Evolutionary conservation across 2,797 vertebrate species (phyloP).

Genomic region (Hoplostethus mediterraneus): DNA sequence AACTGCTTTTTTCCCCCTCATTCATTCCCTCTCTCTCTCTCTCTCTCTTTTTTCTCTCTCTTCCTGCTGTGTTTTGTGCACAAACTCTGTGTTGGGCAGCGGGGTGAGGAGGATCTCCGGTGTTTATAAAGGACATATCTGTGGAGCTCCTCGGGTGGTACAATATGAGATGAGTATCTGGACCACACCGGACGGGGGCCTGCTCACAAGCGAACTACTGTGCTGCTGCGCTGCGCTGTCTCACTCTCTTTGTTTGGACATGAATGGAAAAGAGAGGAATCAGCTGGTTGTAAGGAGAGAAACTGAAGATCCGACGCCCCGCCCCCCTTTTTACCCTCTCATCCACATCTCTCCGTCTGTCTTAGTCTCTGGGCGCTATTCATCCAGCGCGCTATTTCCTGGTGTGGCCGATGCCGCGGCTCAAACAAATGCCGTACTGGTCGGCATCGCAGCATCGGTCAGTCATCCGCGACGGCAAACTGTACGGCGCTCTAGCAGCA

Average conservation of each 20-base stretch:
- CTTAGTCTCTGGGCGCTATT: neutral
- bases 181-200: conserved; percentile 73
- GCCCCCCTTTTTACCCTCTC: conserved; percentile 6
- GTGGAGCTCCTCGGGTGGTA: conserved; percentile 62
- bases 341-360: conserved; percentile 46
- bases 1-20: neutral
- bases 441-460: conserved; percentile 26
- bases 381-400: neutral
- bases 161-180: conserved; percentile 74
- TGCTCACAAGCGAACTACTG: conserved; percentile 59
- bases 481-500: conserved; percentile 11
- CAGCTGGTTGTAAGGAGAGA: conserved; percentile 57
- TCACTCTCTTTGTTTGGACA: conserved; percentile 81
- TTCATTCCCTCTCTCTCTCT: conserved; percentile 43
- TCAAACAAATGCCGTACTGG: conserved; percentile 15
- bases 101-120: conserved; percentile 23
- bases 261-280: conserved; percentile 73
- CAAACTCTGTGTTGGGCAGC: conserved; percentile 11
- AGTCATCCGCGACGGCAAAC: conserved; percentile 38
- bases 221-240: conserved; percentile 70
- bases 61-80: conserved; percentile 12
- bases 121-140: conserved; percentile 77
- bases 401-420: conserved; percentile 1
- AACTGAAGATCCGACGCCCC: conserved; percentile 34
- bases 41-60: conserved; percentile 1